Percentiles rank a stretch among this genome's conserved stretches.
These are phyloP conservation scores for Timema cristinae DNA, from an alignment of 2,888 invertebrate species.

Conservation along the genomic window DNA sequence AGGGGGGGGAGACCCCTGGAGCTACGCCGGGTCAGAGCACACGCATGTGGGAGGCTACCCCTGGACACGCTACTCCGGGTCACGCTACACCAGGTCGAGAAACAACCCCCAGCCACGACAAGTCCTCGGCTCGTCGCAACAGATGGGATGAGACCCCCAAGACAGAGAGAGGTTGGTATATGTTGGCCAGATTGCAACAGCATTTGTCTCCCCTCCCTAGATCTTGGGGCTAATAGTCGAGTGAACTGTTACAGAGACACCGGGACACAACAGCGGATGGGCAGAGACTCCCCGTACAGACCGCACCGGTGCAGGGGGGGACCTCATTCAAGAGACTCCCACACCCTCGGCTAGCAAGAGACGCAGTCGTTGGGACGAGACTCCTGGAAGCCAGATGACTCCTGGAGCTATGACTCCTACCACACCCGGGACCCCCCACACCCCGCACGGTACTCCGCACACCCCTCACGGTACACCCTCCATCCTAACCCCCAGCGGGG, in stretches of 20 bases:
- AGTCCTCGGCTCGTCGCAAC: slow-evolving; percentile 74
- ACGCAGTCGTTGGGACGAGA: slow-evolving; percentile 98
- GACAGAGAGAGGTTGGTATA: slow-evolving; percentile 81
- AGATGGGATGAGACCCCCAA: slow-evolving; percentile 99
- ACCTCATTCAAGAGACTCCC: slow-evolving; percentile 82
- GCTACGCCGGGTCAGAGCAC: slow-evolving; percentile 88
- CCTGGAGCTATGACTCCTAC: slow-evolving; percentile 43
- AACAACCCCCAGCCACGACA: slow-evolving; percentile 73
- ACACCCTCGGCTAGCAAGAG: slow-evolving; percentile 94
- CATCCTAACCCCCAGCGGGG: slow-evolving; percentile 74
- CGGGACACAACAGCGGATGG: slow-evolving; percentile 96
- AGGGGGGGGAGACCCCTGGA: slow-evolving; percentile 84
- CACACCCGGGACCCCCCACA: slow-evolving; percentile 66
- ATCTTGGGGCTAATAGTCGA: not conserved
- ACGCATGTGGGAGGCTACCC: slow-evolving; percentile 95
- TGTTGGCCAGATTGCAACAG: too few species aligned
- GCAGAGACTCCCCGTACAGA: slow-evolving; percentile 98
- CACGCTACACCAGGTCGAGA: slow-evolving; percentile 79
- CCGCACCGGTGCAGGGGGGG: slow-evolving; percentile 63
- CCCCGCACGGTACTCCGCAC: slow-evolving; percentile 65
- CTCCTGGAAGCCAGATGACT: slow-evolving; percentile 64
- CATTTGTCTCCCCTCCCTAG: too few species aligned
- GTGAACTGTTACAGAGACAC: slow-evolving; percentile 65
- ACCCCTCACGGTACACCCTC: slow-evolving; percentile 65
- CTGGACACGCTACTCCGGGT: slow-evolving; percentile 84